Conservation (phyloP, 35 echinoderm and acorn worm species). For the Stichopus chloronotus region DNA sequence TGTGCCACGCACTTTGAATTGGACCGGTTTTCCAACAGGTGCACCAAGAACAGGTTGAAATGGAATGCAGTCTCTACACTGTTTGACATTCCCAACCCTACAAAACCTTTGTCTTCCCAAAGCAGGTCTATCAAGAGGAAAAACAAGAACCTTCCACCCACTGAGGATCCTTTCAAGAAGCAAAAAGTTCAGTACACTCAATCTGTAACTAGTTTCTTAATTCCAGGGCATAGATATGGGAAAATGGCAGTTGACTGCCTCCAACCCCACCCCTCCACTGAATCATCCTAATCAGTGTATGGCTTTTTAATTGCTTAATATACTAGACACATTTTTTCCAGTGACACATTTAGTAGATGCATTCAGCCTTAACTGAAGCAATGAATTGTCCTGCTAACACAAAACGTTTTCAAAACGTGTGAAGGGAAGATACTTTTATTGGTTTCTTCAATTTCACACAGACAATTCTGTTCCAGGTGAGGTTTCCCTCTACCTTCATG, state of each 20-base stretch:
- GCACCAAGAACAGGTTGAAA: neutral
- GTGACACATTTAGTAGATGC: neutral
- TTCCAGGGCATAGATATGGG: neutral
- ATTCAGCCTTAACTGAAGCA: neutral
- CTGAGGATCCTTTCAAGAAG: neutral
- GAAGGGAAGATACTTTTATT: neutral
- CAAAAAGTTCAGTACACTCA: neutral
- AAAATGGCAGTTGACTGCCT: neutral
- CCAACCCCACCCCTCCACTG: neutral
- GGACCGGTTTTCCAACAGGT: neutral
- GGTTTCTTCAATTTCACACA: conserved; percentile 6
- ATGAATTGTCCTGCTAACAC: neutral
- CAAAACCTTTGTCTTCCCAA: neutral
- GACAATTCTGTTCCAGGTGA: too few relatives aligned
- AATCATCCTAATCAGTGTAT: conserved; percentile 1
- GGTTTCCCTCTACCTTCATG: neutral
- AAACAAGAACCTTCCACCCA: conserved; percentile 4
- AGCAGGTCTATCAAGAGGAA: neutral
- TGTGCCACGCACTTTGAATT: conserved; percentile 15
- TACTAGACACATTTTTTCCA: neutral
- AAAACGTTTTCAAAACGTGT: too few relatives aligned
- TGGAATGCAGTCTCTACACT: neutral
- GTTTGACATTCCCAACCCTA: neutral
- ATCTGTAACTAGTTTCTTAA: neutral
- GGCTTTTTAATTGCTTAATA: neutral